Evolutionary conservation across 2,797 vertebrate species (phyloP), one percentile per base, ranked within the genome.

Genomic region (Coranthus polyacanthus): DNA sequence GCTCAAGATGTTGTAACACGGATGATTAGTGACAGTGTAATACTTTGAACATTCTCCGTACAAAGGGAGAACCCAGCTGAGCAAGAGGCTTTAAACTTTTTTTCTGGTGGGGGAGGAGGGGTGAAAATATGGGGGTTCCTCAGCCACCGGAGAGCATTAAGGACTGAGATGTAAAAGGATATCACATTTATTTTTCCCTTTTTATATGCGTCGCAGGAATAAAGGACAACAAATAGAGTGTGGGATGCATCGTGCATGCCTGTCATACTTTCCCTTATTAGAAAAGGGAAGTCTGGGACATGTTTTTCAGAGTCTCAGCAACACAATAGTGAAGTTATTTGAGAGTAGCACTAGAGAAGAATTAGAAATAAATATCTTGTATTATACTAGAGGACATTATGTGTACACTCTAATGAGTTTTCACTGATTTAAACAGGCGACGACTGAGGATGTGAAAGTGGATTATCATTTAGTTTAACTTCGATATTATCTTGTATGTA

Each of bases 1-100:
- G 84, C 84, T 86, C 81, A 70, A 91, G 82, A 82, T 76, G 75
- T 73, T 91, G 88, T 67, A 90, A 75, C 83, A 87, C 75, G 88
- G 85, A 88, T 89, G 92, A 93, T 91, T 93, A 94, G 89, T 93
- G 92, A 91, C 91, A 88, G 29, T 69, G 61, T 84, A 88, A 91
- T 84, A 92, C 87, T 90, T 91, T 90, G 86, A 91, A 94, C 86
- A 81, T 83, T 87, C 88, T 68, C 74, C 69, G 81, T 92, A 92
- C 80, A 90, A 82, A 88, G 89, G 85, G 72, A 91, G 92, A 90
- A 88, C 83, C 93, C 93, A 95, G 94, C 95, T 94, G 92, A 89
- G 93, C 68, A 60, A 79, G 72, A 88, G 84, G 89, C 91, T 93
- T 95, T 91, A 93, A 93, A 92, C 79, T 83, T 80, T 85, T 63